Evolutionary conservation across 2,113 vertebrate genomes (phyloP).

Genomic region (Oryzias melastigma): DNA sequence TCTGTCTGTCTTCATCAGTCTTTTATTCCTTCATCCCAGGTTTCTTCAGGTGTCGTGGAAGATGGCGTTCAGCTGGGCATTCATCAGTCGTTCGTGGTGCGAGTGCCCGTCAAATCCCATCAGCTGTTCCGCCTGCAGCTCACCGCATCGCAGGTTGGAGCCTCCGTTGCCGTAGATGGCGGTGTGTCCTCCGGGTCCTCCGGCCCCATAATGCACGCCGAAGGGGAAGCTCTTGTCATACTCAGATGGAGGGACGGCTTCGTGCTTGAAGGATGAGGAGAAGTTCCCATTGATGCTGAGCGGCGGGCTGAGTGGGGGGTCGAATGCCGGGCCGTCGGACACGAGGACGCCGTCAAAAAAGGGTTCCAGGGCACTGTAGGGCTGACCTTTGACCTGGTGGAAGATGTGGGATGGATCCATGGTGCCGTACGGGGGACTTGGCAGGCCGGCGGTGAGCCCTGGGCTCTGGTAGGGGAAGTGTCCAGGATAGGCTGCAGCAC

Average conservation of each 20-base stretch:
- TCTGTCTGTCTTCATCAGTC: constrained; percentile 38
- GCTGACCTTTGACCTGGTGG: constrained; percentile 87
- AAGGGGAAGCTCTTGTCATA: constrained; percentile 95
- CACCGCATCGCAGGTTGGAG: constrained; percentile 76
- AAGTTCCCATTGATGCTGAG: constrained; percentile 98
- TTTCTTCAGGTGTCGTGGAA: constrained; percentile 89
- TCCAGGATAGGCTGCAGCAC: constrained; percentile 79
- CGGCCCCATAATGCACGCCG: constrained; percentile 89
- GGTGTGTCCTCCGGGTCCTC: constrained; percentile 78
- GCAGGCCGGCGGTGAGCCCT: constrained; percentile 90
- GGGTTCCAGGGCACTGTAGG: constrained; percentile 85
- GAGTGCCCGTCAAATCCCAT: constrained; percentile 92
- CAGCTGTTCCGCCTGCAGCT: constrained; percentile 88
- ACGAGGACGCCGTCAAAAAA: constrained; percentile 91
- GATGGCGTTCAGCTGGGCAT: constrained; percentile 94
- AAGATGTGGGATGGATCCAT: constrained; percentile 98
- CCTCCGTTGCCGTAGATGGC: constrained; percentile 80
- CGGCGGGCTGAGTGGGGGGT: constrained; percentile 93
- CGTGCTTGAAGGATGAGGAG: constrained; percentile 96
- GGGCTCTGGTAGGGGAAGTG: constrained; percentile 92
- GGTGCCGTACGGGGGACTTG: constrained; percentile 95
- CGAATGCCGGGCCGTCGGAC: constrained; percentile 89
- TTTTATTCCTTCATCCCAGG: constrained; percentile 23
- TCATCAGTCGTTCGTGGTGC: constrained; percentile 93
- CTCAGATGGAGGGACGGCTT: constrained; percentile 75